Evolutionary conservation across 2,888 invertebrate species (phyloP).

Genomic region (Macaria notata): DNA sequence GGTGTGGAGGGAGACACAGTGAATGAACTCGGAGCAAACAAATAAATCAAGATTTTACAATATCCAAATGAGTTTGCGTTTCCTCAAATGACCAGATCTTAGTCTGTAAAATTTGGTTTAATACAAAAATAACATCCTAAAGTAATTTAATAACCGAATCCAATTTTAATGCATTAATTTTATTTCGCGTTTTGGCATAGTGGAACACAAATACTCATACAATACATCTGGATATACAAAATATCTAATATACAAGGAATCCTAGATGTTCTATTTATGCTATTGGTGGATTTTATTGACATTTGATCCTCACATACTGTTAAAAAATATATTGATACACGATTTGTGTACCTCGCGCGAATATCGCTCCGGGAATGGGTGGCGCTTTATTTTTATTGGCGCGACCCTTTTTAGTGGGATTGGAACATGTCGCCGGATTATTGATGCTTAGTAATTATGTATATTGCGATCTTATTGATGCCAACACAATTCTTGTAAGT

Average conservation of each 20-base stretch:
- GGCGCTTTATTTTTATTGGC: conserved; percentile 49
- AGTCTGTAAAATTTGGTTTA: no score
- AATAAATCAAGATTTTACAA: neutral
- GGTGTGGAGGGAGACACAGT: conserved; percentile 6
- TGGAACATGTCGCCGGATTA: conserved; percentile 21
- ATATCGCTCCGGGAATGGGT: conserved; percentile 34
- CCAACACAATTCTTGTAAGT: no score
- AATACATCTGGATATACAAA: no score
- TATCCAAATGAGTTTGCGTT: neutral
- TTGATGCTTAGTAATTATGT: conserved; percentile 20
- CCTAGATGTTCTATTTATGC: no score
- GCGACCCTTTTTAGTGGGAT: conserved; percentile 31
- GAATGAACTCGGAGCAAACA: neutral
- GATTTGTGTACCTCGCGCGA: conserved; percentile 22
- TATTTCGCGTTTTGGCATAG: no score
- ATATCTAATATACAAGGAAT: no score
- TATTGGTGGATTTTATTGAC: no score
- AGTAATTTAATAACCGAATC: no score
- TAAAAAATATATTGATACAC: neutral
- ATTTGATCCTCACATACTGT: conserved; percentile 2
- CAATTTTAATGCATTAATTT: no score
- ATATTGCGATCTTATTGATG: conserved; percentile 5
- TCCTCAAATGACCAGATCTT: no score
- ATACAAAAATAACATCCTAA: no score
- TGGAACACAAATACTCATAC: no score